A percentile compares a stretch with the other conserved stretches of the same genome.
Conservation (phyloP, 2,797 vertebrate species). For the Sitta carolinensis region DNA sequence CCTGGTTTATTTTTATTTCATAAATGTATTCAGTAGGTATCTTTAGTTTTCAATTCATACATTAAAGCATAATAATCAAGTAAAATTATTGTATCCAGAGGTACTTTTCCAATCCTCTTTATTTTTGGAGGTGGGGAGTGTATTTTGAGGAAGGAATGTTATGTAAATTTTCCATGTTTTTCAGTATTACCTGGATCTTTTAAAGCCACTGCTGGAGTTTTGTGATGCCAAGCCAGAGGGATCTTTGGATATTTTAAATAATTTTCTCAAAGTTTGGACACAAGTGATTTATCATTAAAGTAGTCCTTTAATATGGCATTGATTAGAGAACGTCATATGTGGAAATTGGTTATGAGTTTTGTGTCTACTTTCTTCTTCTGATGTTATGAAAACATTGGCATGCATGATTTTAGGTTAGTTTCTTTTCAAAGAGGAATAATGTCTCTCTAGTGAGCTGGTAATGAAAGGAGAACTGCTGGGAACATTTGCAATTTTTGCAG, state of each 20-base stretch:
- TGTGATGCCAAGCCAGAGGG: background rate
- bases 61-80: background rate
- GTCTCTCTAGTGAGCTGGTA: background rate
- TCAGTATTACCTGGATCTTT: background rate
- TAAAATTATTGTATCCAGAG: background rate
- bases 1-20: background rate
- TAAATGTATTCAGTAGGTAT: background rate
- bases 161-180: background rate
- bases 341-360: background rate
- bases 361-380: background rate
- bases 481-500: background rate
- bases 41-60: background rate
- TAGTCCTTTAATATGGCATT: background rate
- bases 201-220: background rate
- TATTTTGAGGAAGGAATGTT: background rate
- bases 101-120: background rate
- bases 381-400: background rate
- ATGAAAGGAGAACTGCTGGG: background rate
- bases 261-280: background rate
- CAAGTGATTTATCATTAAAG: background rate
- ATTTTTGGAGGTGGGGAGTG: rapidly evolving
- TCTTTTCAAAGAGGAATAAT: background rate
- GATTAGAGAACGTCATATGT: background rate
- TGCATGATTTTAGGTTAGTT: background rate
- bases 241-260: background rate